Evolutionary conservation across 2,888 invertebrate genomes (phyloP).

Genomic region (Spatulosminthurus flaviceps): DNA sequence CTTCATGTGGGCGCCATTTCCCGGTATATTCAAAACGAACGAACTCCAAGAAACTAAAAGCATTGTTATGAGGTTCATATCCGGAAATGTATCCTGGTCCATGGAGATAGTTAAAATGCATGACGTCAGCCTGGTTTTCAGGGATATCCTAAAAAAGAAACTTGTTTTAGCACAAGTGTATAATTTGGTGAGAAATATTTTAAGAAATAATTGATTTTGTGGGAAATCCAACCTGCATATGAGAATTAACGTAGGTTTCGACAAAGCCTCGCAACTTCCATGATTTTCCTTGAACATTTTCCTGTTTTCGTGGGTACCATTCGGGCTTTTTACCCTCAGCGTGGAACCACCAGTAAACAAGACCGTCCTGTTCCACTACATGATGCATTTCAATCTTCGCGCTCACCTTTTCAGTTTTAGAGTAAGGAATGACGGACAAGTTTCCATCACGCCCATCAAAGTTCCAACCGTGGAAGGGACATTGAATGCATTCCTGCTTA

Average conservation of each 20-base stretch:
- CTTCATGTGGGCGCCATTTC: constrained; percentile 69
- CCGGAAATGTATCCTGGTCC: constrained; percentile 66
- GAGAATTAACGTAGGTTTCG: constrained; percentile 79
- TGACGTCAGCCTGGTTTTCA: constrained; percentile 87
- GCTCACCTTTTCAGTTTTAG: constrained; percentile 59
- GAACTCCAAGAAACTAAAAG: neutral
- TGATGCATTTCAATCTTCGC: constrained; percentile 10
- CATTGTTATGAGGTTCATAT: neutral
- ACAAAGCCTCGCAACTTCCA: constrained; percentile 80
- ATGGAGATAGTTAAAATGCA: constrained; percentile 82
- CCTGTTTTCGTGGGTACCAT: constrained; percentile 54
- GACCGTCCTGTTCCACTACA: constrained; percentile 68
- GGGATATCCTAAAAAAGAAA: constrained; percentile 81
- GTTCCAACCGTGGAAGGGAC: constrained; percentile 89
- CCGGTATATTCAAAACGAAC: neutral
- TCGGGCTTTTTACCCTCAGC: constrained; percentile 71
- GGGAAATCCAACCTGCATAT: constrained; percentile 77
- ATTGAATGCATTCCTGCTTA: constrained; percentile 80
- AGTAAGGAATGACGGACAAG: constrained; percentile 78
- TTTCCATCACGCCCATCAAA: constrained; percentile 79
- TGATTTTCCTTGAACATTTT: constrained; percentile 68
- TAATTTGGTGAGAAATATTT: too few relatives aligned
- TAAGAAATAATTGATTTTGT: too few relatives aligned
- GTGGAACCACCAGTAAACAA: constrained; percentile 85
- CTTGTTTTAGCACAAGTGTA: too few relatives aligned